Percentiles rank a stretch among this genome's conserved stretches.
These are phyloP conservation scores for Caenorhabditis sp. DNA, from an alignment of 2,888 invertebrate genomes.

Conservation along the genomic window DNA sequence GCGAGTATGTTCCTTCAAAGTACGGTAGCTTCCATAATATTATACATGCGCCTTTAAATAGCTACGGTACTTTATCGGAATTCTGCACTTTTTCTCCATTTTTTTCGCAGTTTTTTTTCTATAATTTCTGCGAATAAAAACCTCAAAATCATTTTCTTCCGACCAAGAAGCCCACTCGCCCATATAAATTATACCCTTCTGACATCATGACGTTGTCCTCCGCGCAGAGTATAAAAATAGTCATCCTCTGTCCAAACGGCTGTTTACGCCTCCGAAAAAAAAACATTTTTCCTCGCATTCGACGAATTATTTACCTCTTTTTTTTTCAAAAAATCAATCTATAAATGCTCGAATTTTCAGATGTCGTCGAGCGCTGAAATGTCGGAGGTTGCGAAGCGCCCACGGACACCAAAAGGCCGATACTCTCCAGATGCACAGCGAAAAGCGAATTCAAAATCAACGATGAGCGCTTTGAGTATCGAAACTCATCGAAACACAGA, in stretches of 20 bases:
- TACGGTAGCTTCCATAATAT: too few relatives aligned
- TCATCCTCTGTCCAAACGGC: background rate
- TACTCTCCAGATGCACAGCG: slow-evolving; percentile 47
- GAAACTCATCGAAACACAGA: slow-evolving; percentile 24
- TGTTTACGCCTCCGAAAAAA: slow-evolving; percentile 12
- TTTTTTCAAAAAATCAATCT: slow-evolving; percentile 7
- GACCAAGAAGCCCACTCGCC: slow-evolving; percentile 12
- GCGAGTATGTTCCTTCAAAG: too few relatives aligned
- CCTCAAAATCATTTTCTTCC: background rate
- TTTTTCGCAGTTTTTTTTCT: background rate
- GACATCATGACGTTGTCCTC: slow-evolving; percentile 3
- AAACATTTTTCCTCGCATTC: background rate
- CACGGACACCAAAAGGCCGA: slow-evolving; percentile 43
- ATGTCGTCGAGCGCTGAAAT: slow-evolving; percentile 20
- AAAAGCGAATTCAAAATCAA: background rate
- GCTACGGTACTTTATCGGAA: slow-evolving; percentile 9
- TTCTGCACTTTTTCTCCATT: background rate
- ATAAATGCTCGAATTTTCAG: slow-evolving; percentile 1
- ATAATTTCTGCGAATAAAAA: background rate
- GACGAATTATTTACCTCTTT: background rate
- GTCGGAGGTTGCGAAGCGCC: slow-evolving; percentile 31
- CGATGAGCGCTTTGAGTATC: slow-evolving; percentile 27
- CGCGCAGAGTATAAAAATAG: slow-evolving; percentile 13
- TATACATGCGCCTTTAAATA: slow-evolving; percentile 6
- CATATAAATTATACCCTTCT: background rate